These are phyloP conservation scores for Amitus sp. DNA, from an alignment of 2,888 invertebrate genomes.

Conservation along the genomic window DNA sequence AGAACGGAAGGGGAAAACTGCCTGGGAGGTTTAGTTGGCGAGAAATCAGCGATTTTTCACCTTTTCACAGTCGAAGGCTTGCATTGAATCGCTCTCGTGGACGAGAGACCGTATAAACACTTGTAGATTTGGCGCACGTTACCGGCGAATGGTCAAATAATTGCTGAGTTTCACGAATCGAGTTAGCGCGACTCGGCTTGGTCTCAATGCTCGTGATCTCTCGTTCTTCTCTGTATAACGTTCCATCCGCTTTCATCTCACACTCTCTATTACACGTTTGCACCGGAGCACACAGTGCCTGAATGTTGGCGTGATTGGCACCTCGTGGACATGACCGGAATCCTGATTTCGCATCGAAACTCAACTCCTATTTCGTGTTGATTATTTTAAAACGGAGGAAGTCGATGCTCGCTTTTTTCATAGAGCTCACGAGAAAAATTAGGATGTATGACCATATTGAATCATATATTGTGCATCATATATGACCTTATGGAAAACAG, in stretches of 20 bases:
- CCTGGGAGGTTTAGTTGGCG: slow-evolving; percentile 22
- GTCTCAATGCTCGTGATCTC: slow-evolving; percentile 42
- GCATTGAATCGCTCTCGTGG: slow-evolving; percentile 11
- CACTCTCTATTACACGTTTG: slow-evolving; percentile 38
- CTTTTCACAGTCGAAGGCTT: slow-evolving; percentile 30
- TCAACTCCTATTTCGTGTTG: slow-evolving; percentile 43
- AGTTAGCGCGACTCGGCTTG: slow-evolving; percentile 37
- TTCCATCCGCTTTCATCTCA: slow-evolving; percentile 28
- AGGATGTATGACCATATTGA: too few species aligned
- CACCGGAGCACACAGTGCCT: slow-evolving; percentile 41
- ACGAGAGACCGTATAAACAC: slow-evolving; percentile 53
- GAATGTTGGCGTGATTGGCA: slow-evolving; percentile 64
- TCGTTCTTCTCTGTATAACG: slow-evolving; percentile 33
- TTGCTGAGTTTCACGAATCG: slow-evolving; percentile 60
- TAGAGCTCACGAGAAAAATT: too few species aligned
- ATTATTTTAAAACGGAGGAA: slow-evolving; percentile 49
- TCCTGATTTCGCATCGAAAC: slow-evolving; percentile 53
- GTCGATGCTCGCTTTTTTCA: slow-evolving; percentile 7
- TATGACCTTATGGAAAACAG: too few species aligned
- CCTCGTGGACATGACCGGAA: slow-evolving; percentile 58
- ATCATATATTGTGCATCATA: too few species aligned
- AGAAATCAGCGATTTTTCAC: slow-evolving; percentile 53
- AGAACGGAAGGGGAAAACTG: slow-evolving; percentile 12
- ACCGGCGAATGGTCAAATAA: slow-evolving; percentile 63
- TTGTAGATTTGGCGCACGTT: slow-evolving; percentile 65